These are phyloP conservation scores for Trachymyrmex cornetzi DNA, from an alignment of 1,140 invertebrate genomes.

Conservation along the genomic window DNA sequence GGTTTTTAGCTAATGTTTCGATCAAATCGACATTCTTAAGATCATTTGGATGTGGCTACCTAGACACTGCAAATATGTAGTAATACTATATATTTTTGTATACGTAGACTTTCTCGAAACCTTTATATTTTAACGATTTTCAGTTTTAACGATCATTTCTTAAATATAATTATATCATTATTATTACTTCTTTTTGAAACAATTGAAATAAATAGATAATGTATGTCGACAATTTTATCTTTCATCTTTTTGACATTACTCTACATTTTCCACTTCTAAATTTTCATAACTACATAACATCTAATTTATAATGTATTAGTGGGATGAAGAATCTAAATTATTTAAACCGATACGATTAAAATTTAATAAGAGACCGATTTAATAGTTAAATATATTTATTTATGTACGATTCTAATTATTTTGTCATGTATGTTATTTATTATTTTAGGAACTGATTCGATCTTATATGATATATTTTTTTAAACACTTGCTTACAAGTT, in stretches of 20 bases:
- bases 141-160: background rate
- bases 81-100: background rate
- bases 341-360: constrained; percentile 2
- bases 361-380: constrained; percentile 30
- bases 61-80: background rate
- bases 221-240: background rate
- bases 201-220: background rate
- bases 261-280: background rate
- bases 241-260: background rate
- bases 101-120: no score
- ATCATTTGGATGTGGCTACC: background rate
- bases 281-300: background rate
- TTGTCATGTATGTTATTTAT: background rate
- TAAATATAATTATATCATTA: background rate
- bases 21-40: background rate
- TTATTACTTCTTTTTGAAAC: background rate
- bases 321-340: constrained; percentile 1
- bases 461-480: background rate
- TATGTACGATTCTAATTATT: background rate
- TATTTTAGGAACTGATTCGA: background rate
- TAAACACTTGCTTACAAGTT: background rate
- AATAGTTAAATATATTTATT: constrained; percentile 20
- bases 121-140: background rate
- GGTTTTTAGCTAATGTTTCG: constrained; percentile 4
- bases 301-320: background rate